phyloP scores from a whole-genome alignment of 1,140 invertebrate genomes.

The Leptinotarsa undecemlineata region DNA sequence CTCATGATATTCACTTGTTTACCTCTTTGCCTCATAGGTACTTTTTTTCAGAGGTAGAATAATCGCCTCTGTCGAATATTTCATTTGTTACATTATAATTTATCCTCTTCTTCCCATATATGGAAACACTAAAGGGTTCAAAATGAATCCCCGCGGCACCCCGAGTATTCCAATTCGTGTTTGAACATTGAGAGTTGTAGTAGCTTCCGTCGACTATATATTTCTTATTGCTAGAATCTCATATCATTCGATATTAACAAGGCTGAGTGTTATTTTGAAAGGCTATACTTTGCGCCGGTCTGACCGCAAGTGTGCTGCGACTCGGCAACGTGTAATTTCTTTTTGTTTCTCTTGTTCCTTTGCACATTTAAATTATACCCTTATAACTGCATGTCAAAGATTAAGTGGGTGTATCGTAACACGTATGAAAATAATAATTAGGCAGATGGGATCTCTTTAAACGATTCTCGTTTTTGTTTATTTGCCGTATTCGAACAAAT shows the following conservation, averaged over 20 bases:
- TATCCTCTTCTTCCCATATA: no score
- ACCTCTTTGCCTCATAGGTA: no score
- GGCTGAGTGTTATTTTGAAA: conserved; percentile 18
- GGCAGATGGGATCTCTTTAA: conserved; percentile 31
- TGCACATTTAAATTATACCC: conserved; percentile 33
- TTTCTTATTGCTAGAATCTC: conserved; percentile 15
- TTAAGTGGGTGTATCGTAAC: conserved; percentile 32
- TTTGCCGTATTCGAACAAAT: conserved; percentile 29
- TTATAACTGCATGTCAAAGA: conserved; percentile 31
- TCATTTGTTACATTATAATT: no score
- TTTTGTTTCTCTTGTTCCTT: conserved; percentile 21
- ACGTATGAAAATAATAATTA: conserved; percentile 33
- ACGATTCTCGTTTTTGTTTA: conserved; percentile 30
- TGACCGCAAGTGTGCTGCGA: conserved; percentile 13
- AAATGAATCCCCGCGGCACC: no score
- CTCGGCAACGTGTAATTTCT: conserved; percentile 10
- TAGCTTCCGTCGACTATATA: conserved; percentile 1
- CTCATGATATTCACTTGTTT: no score
- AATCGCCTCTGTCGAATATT: no score
- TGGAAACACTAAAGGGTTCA: no score
- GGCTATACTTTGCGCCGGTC: conserved; percentile 1
- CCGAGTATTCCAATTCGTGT: no score
- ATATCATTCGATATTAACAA: conserved; percentile 25
- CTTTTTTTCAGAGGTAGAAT: no score
- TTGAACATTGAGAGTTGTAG: conserved; percentile 15